phyloP scores from a whole-genome alignment of 2,888 invertebrate genomes.

The Lycia hirtaria region DNA sequence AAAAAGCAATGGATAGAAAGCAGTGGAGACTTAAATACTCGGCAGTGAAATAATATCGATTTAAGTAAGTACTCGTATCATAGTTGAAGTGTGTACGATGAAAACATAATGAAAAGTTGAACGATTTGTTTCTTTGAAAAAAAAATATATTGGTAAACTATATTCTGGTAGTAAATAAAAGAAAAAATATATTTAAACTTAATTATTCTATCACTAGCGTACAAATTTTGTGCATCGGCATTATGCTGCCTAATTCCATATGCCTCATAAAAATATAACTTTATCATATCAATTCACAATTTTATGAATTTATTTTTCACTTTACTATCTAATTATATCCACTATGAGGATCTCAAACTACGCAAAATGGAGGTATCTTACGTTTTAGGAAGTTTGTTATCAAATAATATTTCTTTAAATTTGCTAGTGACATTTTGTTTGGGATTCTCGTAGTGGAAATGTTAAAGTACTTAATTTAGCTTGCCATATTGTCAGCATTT shows the following conservation, averaged over 20 bases:
- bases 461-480: constrained; percentile 53
- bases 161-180: background rate
- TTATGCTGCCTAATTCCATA: constrained; percentile 46
- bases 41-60: too few species aligned
- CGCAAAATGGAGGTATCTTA: too few species aligned
- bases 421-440: constrained; percentile 30
- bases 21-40: too few species aligned
- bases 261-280: constrained; percentile 75
- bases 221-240: constrained; percentile 26
- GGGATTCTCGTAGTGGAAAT: constrained; percentile 32
- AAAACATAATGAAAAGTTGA: too few species aligned
- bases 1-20: too few species aligned
- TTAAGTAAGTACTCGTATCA: too few species aligned
- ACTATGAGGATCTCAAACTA: constrained; percentile 49
- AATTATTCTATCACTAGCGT: constrained; percentile 22
- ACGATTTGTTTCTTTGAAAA: background rate
- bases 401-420: too few species aligned
- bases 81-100: too few species aligned
- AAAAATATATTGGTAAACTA: background rate
- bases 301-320: constrained; percentile 71
- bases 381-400: too few species aligned
- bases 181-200: background rate
- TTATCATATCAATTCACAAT: constrained; percentile 45
- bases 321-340: constrained; percentile 69
- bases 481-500: constrained; percentile 78